Conservation (phyloP, 2,113 vertebrate genomes). For the Mugil cephalus region DNA sequence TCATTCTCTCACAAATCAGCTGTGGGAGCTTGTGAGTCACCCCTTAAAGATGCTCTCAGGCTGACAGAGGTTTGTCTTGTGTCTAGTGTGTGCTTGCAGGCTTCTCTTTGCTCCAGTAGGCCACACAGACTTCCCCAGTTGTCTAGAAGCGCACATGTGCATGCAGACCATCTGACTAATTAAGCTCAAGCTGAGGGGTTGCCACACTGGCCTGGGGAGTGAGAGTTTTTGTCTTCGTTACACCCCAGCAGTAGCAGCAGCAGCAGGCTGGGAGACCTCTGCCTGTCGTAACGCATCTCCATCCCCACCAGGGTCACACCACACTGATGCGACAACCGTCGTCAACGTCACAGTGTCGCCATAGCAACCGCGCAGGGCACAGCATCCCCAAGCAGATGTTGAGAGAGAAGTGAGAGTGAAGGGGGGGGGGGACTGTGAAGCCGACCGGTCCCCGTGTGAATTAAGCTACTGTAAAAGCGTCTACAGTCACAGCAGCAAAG, state of each 20-base stretch:
- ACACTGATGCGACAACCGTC: constrained; percentile 61
- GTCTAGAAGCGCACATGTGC: constrained; percentile 2
- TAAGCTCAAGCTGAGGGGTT: constrained; percentile 30
- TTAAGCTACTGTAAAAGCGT: not conserved
- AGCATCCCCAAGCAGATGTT: constrained; percentile 70
- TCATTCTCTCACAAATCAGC: constrained; percentile 41
- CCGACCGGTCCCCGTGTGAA: constrained; percentile 12
- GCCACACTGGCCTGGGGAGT: constrained; percentile 10
- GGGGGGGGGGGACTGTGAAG: constrained; percentile 22
- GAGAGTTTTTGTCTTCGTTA: not conserved
- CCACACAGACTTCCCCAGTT: constrained; percentile 20
- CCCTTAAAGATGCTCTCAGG: constrained; percentile 15
- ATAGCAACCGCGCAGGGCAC: constrained; percentile 71
- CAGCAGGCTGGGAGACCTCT: constrained; percentile 64
- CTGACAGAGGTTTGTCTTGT: constrained; percentile 7
- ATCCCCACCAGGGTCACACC: constrained; percentile 74
- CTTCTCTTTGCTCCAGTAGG: constrained; percentile 14
- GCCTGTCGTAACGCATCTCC: constrained; percentile 61
- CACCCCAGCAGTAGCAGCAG: constrained; percentile 39
- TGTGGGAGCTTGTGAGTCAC: constrained; percentile 74
- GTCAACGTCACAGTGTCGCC: constrained; percentile 75
- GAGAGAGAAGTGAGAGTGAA: constrained; percentile 19
- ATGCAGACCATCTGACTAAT: constrained; percentile 22
- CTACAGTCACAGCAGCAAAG: not conserved
- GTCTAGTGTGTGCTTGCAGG: constrained; percentile 5